A percentile compares a stretch with the other conserved stretches of the same genome.
phyloP scores from a whole-genome alignment of 2,888 invertebrate species.

The Nephrotoma flavescens region DNA sequence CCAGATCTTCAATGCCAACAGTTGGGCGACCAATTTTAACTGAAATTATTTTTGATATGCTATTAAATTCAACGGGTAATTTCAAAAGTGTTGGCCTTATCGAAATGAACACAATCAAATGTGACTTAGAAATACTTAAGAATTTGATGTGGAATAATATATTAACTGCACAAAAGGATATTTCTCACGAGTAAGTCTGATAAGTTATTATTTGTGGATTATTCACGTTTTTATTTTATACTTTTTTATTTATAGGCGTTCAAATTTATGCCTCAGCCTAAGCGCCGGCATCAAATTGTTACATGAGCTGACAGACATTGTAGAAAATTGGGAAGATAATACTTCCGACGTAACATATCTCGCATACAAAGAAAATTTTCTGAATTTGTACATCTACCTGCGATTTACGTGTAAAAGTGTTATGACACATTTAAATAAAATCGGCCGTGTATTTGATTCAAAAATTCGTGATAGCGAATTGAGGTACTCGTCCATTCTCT shows the following conservation, averaged over 20 bases:
- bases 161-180: background rate
- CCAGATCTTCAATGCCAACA: background rate
- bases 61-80: slow-evolving; percentile 21
- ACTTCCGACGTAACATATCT: background rate
- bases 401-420: background rate
- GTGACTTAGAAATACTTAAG: slow-evolving; percentile 22
- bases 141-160: slow-evolving; percentile 41
- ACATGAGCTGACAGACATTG: background rate
- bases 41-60: slow-evolving; percentile 15
- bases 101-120: slow-evolving; percentile 23
- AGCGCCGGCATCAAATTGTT: background rate
- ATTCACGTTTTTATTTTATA: background rate
- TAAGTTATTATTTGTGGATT: no score
- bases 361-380: background rate
- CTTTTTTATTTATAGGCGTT: background rate
- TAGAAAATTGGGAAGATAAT: background rate
- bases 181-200: background rate
- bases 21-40: slow-evolving; percentile 2
- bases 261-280: background rate
- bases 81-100: slow-evolving; percentile 23
- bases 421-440: background rate
- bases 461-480: background rate
- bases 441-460: background rate
- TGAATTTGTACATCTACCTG: background rate
- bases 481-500: slow-evolving; percentile 12